Evolutionary conservation across 2,797 vertebrate species (phyloP).

Genomic region (Danio albolineatus): DNA sequence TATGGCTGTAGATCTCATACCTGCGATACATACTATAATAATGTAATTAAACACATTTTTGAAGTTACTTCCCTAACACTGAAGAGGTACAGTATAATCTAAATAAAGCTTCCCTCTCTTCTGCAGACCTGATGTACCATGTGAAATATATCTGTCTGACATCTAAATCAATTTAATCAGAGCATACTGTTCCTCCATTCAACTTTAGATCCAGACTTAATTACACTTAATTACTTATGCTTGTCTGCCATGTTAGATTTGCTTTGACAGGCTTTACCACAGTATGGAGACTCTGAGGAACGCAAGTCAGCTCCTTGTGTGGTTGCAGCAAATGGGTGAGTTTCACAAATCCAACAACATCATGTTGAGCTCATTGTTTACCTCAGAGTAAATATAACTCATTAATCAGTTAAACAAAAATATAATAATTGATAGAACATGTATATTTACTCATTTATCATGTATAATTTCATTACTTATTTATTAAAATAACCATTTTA

Average conservation of each 20-base stretch:
- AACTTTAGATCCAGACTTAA: conserved; percentile 24
- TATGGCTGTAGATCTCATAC: too few relatives aligned
- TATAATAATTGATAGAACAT: too few relatives aligned
- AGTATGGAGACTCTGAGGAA: background rate
- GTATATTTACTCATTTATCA: too few relatives aligned
- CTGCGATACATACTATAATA: too few relatives aligned
- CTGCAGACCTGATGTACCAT: background rate
- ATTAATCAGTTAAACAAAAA: too few relatives aligned
- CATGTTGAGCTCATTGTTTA: background rate
- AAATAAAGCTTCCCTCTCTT: background rate
- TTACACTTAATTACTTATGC: conserved; percentile 40
- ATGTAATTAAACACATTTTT: too few relatives aligned
- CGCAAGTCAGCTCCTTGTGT: background rate
- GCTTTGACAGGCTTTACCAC: background rate
- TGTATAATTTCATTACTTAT: too few relatives aligned
- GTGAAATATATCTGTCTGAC: conserved; percentile 29
- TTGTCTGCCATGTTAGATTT: conserved; percentile 19
- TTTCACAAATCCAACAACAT: background rate
- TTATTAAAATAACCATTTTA: too few relatives aligned
- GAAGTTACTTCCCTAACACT: too few relatives aligned
- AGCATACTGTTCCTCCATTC: conserved; percentile 19
- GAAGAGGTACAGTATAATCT: background rate
- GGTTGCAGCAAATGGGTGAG: background rate
- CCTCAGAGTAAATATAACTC: background rate
- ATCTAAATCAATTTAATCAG: conserved; percentile 34